Conservation (phyloP, 2,113 vertebrate genomes). For the Empidonax alnorum region DNA sequence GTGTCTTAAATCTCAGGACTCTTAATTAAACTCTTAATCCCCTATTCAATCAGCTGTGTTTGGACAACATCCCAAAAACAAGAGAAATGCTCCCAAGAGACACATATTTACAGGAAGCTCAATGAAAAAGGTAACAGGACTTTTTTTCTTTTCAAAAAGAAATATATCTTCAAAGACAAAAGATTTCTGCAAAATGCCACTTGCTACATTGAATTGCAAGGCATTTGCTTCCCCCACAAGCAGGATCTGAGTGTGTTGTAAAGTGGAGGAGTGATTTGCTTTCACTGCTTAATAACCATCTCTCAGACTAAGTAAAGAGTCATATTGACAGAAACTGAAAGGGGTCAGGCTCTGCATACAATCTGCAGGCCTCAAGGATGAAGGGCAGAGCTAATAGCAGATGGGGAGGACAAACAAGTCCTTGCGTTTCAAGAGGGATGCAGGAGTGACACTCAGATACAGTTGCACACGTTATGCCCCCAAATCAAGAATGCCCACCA, state of each 20-base stretch:
- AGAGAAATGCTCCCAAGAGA: not conserved
- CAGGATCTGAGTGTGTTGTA: not conserved
- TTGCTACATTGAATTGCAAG: not conserved
- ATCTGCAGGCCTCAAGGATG: not conserved
- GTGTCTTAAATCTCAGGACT: not conserved
- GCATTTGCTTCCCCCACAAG: not conserved
- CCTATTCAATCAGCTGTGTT: not conserved
- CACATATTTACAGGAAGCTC: not conserved
- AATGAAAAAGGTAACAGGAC: not conserved
- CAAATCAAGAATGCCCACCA: not conserved
- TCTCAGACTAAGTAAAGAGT: not conserved
- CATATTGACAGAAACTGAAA: not conserved
- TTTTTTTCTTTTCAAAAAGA: not conserved
- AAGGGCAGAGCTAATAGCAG: not conserved
- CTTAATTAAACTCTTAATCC: constrained; percentile 23
- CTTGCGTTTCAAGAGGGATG: not conserved
- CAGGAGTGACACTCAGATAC: not conserved
- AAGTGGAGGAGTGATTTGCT: constrained; percentile 23
- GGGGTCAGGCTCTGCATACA: not conserved
- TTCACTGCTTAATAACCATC: constrained; percentile 15
- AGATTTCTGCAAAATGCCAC: not conserved
- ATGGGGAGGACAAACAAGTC: not conserved
- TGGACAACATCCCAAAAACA: not conserved
- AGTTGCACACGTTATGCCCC: not conserved
- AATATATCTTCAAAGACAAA: not conserved